These are phyloP conservation scores for Gibbula magus DNA, from an alignment of 2,888 invertebrate species.

Conservation along the genomic window DNA sequence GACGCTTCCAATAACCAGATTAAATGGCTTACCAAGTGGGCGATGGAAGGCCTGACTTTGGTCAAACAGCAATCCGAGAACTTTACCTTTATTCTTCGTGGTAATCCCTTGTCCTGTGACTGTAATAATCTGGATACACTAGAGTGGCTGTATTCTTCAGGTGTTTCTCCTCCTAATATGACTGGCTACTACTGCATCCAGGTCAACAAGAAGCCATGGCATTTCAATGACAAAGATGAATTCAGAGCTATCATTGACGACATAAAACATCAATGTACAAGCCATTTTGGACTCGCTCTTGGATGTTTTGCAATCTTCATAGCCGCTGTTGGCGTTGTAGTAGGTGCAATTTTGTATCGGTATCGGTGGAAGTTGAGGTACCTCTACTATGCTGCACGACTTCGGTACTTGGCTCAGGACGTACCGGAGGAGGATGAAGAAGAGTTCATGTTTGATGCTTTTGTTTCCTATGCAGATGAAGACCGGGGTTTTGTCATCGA, in stretches of 20 bases:
- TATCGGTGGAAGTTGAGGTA: conserved; percentile 45
- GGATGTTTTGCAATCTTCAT: not conserved
- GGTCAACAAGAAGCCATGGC: not conserved
- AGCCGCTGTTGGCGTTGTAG: conserved; percentile 19
- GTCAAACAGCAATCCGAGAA: not conserved
- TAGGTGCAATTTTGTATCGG: conserved; percentile 33
- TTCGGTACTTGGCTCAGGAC: conserved; percentile 27
- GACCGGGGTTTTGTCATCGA: conserved; percentile 41
- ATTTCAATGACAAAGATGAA: not conserved
- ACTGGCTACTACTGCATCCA: not conserved
- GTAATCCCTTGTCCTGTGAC: not conserved
- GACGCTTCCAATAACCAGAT: conserved; percentile 1
- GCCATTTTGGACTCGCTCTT: not conserved
- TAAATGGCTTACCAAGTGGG: not conserved
- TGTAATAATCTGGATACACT: not conserved
- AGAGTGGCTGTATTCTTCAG: not conserved
- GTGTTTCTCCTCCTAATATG: not conserved
- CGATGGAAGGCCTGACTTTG: not conserved
- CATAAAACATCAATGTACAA: not conserved
- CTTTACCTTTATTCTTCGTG: not conserved
- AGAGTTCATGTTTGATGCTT: conserved; percentile 48
- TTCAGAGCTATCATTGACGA: not conserved
- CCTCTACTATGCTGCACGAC: conserved; percentile 32
- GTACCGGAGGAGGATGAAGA: conserved; percentile 27
- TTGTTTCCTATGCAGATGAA: conserved; percentile 51